Evolutionary conservation across 2,888 invertebrate species (phyloP).

Genomic region (Monochamus alternatus): DNA sequence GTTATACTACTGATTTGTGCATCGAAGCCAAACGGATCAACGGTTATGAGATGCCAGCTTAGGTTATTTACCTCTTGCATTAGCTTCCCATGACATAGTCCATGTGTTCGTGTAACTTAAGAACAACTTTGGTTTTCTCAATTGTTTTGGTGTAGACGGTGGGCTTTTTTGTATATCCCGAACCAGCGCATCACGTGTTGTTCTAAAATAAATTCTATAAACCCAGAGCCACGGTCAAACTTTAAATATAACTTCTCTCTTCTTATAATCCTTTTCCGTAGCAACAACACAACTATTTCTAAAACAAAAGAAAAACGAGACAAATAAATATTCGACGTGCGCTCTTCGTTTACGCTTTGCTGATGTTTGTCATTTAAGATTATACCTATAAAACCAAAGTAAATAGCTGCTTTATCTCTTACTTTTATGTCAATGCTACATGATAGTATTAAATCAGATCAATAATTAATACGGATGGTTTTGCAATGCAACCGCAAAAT

Average conservation of each 20-base stretch:
- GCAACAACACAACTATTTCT: slow-evolving; percentile 32
- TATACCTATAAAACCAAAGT: not conserved
- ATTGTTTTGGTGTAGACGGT: slow-evolving; percentile 41
- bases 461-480: too few species aligned
- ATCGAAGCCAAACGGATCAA: not conserved
- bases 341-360: not conserved
- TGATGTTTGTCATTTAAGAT: not conserved
- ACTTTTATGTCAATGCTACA: too few species aligned
- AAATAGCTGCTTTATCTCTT: not conserved
- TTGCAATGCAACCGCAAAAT: too few species aligned
- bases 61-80: not conserved
- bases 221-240: slow-evolving; percentile 64
- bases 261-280: slow-evolving; percentile 50
- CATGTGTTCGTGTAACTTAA: slow-evolving; percentile 10
- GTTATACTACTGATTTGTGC: not conserved
- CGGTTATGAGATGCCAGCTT: slow-evolving; percentile 1
- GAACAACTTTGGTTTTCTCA: slow-evolving; percentile 14
- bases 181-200: slow-evolving; percentile 56
- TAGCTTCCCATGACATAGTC: slow-evolving; percentile 10
- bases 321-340: slow-evolving; percentile 13
- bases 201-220: slow-evolving; percentile 61
- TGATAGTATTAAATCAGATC: too few species aligned
- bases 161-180: slow-evolving; percentile 40
- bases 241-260: slow-evolving; percentile 56
- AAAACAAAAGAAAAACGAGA: slow-evolving; percentile 28